Base-by-base conservation (phyloP, 2,888 invertebrate genomes). In the Leistus spinibarbis region DNA sequence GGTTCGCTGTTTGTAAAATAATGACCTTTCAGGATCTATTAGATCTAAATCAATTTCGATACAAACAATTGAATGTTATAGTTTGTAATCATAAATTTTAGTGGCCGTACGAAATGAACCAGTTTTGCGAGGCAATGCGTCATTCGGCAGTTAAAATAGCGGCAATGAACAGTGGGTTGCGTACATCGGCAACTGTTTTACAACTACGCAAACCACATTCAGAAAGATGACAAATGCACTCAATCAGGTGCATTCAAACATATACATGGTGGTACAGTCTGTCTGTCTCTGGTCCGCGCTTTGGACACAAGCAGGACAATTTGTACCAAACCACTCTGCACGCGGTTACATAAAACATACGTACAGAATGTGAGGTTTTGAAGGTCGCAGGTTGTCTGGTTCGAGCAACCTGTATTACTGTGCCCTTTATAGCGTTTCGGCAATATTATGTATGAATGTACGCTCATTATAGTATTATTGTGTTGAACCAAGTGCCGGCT, bases 201-300 rank as follows among this genome's bases (percentile, higher is more conserved):
- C 4, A 10, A 40, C 40, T 40, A 60, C 71, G 54, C 40, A 73
- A 73, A 73, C 40, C 40, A 63, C 54, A 73, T 40, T 40, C 40
- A 40, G 40, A 40, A 40, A 40, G 40, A 40, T 40, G 40, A 40
- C 40, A 40, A 40, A 73, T 67, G 54, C 71, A 40, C 40, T 40
- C 40, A 73, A 73, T 73, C 67, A 73, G 40, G 73, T 27, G 67
- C 67, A 73, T 73, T 73, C 73, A 73, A 67, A 73, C 67, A 67
- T 73, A 66, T 73, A 67, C 57, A 53, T 67, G 53, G 67, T 67
- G 57, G 71, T 20, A 40, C 24, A 54, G 27, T 10, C n/a, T n/a
- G 24, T 53, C 54, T 17, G 13, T 16, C 17, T 16, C 54, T 54
- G 17, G 54, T 54, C 13, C 54, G 13, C 54, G 24, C 24, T 64